Evolutionary conservation across 2,797 vertebrate species (phyloP).

Genomic region (Lithobates pipiens): DNA sequence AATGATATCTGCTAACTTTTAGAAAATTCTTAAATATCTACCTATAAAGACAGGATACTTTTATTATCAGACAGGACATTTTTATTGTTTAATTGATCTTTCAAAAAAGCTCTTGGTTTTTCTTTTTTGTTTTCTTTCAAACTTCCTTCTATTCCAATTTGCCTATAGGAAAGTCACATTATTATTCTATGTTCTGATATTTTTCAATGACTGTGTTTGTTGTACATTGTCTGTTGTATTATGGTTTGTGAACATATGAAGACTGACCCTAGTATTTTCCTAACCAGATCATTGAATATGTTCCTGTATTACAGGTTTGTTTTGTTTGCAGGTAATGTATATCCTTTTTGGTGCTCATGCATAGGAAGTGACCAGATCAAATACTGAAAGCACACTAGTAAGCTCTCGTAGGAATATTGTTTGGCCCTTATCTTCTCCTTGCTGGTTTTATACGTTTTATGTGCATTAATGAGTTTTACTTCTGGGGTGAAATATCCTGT

Average conservation of each 20-base stretch:
- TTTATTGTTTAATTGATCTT: background rate
- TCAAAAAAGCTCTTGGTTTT: background rate
- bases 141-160: background rate
- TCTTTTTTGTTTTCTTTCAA: background rate
- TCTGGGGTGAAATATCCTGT: too few species aligned
- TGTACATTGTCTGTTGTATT: background rate
- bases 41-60: background rate
- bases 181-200: background rate
- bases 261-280: background rate
- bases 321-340: slow-evolving; percentile 6
- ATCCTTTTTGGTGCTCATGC: background rate
- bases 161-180: background rate
- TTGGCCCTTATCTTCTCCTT: background rate
- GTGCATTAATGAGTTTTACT: background rate
- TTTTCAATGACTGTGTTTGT: background rate
- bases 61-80: background rate
- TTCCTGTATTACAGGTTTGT: background rate
- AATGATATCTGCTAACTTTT: slow-evolving; percentile 2
- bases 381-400: background rate
- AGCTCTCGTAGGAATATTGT: background rate
- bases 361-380: background rate
- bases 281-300: background rate
- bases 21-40: background rate
- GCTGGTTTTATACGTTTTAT: background rate
- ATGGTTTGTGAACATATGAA: background rate